A percentile compares a stretch with the other conserved stretches of the same genome.
Evolutionary conservation across 2,888 invertebrate species (phyloP).

Genomic region (Lampropteryx suffumata): DNA sequence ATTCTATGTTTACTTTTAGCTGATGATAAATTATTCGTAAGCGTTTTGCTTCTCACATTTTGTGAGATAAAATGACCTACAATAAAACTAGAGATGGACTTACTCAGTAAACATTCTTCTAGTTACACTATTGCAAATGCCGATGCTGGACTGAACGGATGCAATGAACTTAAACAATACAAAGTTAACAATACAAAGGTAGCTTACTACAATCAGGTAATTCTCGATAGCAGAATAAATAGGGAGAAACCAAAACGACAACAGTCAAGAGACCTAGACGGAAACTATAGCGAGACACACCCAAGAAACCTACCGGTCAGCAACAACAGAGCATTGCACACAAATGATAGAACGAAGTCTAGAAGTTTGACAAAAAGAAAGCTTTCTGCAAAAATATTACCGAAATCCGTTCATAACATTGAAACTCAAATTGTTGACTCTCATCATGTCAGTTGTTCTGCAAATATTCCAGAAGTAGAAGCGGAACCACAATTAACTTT

Average conservation of each 20-base stretch:
- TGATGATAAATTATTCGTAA: conserved; percentile 17
- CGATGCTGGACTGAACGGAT: background rate
- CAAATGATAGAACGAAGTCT: background rate
- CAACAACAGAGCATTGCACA: conserved; percentile 1
- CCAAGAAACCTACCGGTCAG: background rate
- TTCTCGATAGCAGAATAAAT: background rate
- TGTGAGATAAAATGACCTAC: background rate
- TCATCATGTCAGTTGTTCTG: conserved; percentile 1
- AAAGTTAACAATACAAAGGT: no score
- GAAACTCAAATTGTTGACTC: background rate
- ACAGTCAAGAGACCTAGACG: background rate
- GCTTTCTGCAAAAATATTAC: background rate
- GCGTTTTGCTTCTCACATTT: background rate
- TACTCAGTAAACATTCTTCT: conserved; percentile 11
- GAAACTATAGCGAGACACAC: background rate
- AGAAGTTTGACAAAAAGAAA: background rate
- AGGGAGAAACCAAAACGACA: background rate
- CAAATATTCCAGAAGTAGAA: background rate
- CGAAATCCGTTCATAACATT: background rate
- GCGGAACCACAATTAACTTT: background rate
- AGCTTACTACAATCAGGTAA: conserved; percentile 10
- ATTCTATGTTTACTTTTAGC: conserved; percentile 19
- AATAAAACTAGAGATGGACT: conserved; percentile 21
- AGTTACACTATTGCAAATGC: conserved; percentile 1
- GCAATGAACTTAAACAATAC: background rate